A percentile compares a stretch with the other conserved stretches of the same genome.
phyloP scores from a whole-genome alignment of 2,888 invertebrate species.

The Pedicia rivosa region DNA sequence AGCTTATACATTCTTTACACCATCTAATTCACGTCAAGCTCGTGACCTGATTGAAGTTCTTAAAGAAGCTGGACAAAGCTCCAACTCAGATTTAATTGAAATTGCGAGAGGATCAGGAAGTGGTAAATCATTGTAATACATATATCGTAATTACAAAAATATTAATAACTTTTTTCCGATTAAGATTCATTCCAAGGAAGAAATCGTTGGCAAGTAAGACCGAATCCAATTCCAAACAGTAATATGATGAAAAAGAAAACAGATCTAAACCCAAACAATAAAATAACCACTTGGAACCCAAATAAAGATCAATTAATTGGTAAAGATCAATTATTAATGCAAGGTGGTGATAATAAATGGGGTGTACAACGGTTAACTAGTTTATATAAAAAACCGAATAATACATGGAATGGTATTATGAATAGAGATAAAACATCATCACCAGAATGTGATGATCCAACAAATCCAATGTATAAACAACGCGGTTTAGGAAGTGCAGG shows the following conservation, averaged over 20 bases:
- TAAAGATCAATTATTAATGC: constrained; percentile 1
- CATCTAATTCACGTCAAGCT: constrained; percentile 80
- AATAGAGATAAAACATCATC: too few species aligned
- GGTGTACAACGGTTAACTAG: too few species aligned
- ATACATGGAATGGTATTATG: too few species aligned
- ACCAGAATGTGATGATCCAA: too few species aligned
- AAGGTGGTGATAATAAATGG: too few species aligned
- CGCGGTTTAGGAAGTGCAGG: neutral
- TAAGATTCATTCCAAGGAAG: neutral
- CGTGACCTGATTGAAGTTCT: constrained; percentile 82
- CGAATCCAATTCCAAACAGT: neutral
- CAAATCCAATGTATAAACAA: constrained; percentile 2
- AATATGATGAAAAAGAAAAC: neutral
- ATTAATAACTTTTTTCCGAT: too few species aligned
- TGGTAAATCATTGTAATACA: constrained; percentile 13
- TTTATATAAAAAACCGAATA: too few species aligned
- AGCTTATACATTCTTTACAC: constrained; percentile 93
- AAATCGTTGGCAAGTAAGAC: neutral
- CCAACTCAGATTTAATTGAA: constrained; percentile 64
- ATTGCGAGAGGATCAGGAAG: constrained; percentile 43
- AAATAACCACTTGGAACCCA: neutral
- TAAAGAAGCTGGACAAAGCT: constrained; percentile 80
- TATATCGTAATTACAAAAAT: too few species aligned
- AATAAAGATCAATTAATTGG: neutral
- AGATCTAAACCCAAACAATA: neutral